Evolutionary conservation across 2,113 vertebrate species (phyloP).

Genomic region (Cyanocitta stelleri): DNA sequence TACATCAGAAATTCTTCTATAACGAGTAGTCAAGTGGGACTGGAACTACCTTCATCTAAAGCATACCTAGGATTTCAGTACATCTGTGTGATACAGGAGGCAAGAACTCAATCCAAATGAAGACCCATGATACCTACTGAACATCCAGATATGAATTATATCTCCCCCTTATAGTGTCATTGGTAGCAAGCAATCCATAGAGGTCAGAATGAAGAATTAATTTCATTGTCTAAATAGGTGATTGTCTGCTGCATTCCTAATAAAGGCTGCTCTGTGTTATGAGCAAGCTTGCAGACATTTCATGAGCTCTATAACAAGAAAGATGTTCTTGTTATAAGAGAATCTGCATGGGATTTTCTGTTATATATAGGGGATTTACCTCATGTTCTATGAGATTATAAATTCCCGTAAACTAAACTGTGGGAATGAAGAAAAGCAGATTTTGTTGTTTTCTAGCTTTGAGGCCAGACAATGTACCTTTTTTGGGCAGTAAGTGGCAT

Average conservation of each 20-base stretch:
- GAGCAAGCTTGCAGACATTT: background rate
- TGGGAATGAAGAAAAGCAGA: background rate
- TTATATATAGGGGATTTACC: background rate
- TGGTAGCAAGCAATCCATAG: background rate
- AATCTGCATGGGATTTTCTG: background rate
- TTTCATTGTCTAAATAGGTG: background rate
- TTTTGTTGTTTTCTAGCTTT: background rate
- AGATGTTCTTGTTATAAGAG: background rate
- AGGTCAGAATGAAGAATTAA: constrained; percentile 14
- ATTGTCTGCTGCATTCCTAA: background rate
- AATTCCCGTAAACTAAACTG: background rate
- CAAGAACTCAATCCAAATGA: background rate
- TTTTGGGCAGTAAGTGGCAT: background rate
- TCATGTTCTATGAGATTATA: background rate
- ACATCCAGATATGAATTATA: background rate
- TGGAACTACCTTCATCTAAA: background rate
- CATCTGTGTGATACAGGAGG: background rate
- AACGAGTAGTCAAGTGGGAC: background rate
- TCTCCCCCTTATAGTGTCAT: background rate
- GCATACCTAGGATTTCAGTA: background rate
- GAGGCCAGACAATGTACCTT: background rate
- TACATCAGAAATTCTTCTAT: background rate
- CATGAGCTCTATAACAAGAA: background rate
- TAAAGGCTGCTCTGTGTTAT: background rate
- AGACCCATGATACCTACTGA: background rate